Percentiles rank a stretch among this genome's conserved stretches.
Evolutionary conservation across 2,113 vertebrate genomes (phyloP).

Genomic region (Naja naja): DNA sequence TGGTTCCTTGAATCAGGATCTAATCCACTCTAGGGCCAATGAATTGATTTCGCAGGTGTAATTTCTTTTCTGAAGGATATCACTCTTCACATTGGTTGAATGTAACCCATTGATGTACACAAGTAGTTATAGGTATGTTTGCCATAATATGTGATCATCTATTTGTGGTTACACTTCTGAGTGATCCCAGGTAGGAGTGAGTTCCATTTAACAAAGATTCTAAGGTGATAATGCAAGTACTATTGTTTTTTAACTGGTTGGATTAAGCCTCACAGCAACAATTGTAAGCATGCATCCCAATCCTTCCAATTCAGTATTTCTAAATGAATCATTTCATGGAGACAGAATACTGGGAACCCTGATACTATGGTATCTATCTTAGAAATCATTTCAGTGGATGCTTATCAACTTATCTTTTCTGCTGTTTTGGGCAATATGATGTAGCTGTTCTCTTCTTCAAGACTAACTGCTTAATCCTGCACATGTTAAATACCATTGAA

Average conservation of each 20-base stretch:
- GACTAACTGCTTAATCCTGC: background rate
- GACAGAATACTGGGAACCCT: slow-evolving; percentile 43
- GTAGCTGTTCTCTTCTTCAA: slow-evolving; percentile 3
- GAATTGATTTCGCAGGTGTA: background rate
- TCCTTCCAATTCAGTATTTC: slow-evolving; percentile 30
- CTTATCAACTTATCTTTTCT: slow-evolving; percentile 44
- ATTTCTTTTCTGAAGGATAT: slow-evolving; percentile 46
- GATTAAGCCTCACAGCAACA: background rate
- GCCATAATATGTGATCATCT: background rate
- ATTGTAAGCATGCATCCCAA: background rate
- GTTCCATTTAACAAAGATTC: background rate
- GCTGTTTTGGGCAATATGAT: slow-evolving; percentile 19
- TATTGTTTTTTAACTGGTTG: background rate
- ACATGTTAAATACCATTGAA: background rate
- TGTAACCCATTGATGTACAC: background rate
- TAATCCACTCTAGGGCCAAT: background rate
- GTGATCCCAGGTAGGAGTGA: background rate
- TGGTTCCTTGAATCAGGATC: background rate
- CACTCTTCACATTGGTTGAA: slow-evolving; percentile 17
- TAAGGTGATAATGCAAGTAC: background rate
- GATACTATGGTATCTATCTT: slow-evolving; percentile 49
- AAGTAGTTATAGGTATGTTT: background rate
- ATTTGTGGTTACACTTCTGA: background rate
- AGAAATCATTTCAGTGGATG: slow-evolving; percentile 40
- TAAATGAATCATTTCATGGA: slow-evolving; percentile 58